Percentiles rank a stretch among this genome's conserved stretches.
Conservation (phyloP, 1,140 invertebrate species). For the Drosophila ananassae region DNA sequence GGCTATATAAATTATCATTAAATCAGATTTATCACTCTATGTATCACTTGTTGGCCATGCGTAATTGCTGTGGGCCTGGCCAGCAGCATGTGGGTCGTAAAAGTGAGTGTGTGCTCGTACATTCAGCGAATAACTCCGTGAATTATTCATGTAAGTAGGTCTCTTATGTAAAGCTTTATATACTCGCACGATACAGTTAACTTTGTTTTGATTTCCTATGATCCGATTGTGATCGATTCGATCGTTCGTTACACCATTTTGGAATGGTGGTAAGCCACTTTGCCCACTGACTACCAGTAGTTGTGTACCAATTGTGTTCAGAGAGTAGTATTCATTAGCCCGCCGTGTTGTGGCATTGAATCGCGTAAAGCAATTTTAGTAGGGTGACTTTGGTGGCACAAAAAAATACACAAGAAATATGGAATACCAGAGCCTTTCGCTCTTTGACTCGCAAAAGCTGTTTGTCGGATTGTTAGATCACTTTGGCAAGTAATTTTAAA, state of each 20-base stretch:
- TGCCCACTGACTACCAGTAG: slow-evolving; percentile 1
- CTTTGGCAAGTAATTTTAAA: slow-evolving; percentile 29
- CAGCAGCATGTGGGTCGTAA: slow-evolving; percentile 21
- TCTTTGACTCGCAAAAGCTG: neutral
- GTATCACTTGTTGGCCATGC: slow-evolving; percentile 19
- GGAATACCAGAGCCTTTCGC: slow-evolving; percentile 3
- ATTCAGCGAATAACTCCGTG: neutral
- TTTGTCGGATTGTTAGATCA: slow-evolving; percentile 18
- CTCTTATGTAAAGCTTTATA: slow-evolving; percentile 32
- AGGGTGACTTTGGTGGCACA: slow-evolving; percentile 13
- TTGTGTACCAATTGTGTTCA: slow-evolving; percentile 2
- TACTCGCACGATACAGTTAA: slow-evolving; percentile 27
- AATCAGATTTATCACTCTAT: slow-evolving; percentile 17
- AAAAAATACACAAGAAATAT: slow-evolving; percentile 2
- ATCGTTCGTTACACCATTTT: slow-evolving; percentile 33
- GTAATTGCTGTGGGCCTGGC: slow-evolving; percentile 19
- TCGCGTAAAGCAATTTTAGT: slow-evolving; percentile 19
- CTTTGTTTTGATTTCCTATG: slow-evolving; percentile 18
- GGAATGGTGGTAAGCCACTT: slow-evolving; percentile 23
- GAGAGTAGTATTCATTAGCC: slow-evolving; percentile 20
- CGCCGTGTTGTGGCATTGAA: slow-evolving; percentile 38
- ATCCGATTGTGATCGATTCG: slow-evolving; percentile 34
- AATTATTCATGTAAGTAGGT: slow-evolving; percentile 37
- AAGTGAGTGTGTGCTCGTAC: slow-evolving; percentile 27
- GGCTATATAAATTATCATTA: slow-evolving; percentile 21